Percentiles rank a stretch among this genome's conserved stretches.
These are phyloP conservation scores for Anorthoa munda DNA, from an alignment of 2,888 invertebrate genomes.

Conservation along the genomic window DNA sequence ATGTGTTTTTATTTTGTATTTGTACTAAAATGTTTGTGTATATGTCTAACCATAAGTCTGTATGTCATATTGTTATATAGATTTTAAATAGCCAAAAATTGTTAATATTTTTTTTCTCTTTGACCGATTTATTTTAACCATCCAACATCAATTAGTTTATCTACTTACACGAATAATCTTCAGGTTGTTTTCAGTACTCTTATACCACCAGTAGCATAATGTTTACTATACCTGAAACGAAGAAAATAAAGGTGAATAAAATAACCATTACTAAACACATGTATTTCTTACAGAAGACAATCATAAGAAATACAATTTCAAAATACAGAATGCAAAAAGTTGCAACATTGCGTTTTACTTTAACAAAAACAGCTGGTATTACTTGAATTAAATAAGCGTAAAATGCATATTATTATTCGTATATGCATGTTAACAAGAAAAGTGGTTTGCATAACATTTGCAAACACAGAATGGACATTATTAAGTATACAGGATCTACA, in stretches of 20 bases:
- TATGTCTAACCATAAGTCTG: not conserved
- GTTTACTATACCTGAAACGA: conserved; percentile 37
- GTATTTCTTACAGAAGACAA: conserved; percentile 16
- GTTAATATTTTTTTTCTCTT: too few species aligned
- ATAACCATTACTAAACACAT: conserved; percentile 6
- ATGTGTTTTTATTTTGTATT: not conserved
- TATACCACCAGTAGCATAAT: not conserved
- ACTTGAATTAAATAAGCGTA: conserved; percentile 41
- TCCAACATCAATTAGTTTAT: conserved; percentile 1
- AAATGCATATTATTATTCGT: conserved; percentile 40
- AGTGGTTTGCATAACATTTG: conserved; percentile 47
- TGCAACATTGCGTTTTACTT: conserved; percentile 41
- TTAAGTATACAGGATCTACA: not conserved
- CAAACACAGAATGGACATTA: conserved; percentile 17
- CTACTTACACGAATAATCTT: conserved; percentile 21
- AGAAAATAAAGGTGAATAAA: conserved; percentile 20
- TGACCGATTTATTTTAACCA: too few species aligned
- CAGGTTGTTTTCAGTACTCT: not conserved
- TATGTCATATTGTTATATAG: not conserved
- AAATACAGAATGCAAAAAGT: conserved; percentile 39
- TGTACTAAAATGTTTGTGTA: not conserved
- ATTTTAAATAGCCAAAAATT: not conserved
- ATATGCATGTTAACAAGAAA: conserved; percentile 35
- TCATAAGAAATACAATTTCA: conserved; percentile 36
- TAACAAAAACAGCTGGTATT: conserved; percentile 32